Base-by-base conservation (phyloP, 2,113 vertebrate species). In the Cynocephalus volans region DNA sequence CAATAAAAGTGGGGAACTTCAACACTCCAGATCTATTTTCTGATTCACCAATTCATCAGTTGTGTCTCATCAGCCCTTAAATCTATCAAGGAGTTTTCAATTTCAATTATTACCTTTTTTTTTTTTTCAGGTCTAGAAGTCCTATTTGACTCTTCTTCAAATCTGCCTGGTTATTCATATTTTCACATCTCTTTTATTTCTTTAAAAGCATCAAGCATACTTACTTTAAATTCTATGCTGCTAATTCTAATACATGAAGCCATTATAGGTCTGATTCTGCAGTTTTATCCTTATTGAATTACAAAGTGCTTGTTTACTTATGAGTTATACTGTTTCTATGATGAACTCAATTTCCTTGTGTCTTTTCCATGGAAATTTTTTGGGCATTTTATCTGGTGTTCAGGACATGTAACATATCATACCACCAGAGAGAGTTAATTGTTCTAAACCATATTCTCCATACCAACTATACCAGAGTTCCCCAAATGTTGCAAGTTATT, bases 281-380 rank as follows among this genome's bases (percentile, higher is more conserved):
- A 87, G 8, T 83, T 83, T 72, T 64, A 50, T 36, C 6, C 8
- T 92, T 41, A 62, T 24, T 85, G 73, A 48, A 48, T 89, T 1
- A 1, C 6, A 33, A 77, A 33, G 10, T 82, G 2, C 79, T 77
- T n/a, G 18, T 17, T 77, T 89, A 36, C 33, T 73, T 92, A 64
- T 45, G 48, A 36, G 21, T 69, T 82, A 12, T 60, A 10, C 50
- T 31, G 33, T 76, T 70, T 89, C 72, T 93, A 69, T 76, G 12
- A 4, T 45, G 50, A 83, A 14, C 17, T 93, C 18, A 41, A 23
- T 15, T 36, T 87, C n/a, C 52, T 52, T 64, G 31, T 8, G 21
- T 72, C 4, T 90, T 97, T 90, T 67, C 62, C 88, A 28, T 85
- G 67, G 24, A 80, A 96, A 91, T 50, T 89, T n/a, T 69, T 91